Evolutionary conservation across 1,140 invertebrate genomes (phyloP).

Genomic region (Sitobion miscanthi): DNA sequence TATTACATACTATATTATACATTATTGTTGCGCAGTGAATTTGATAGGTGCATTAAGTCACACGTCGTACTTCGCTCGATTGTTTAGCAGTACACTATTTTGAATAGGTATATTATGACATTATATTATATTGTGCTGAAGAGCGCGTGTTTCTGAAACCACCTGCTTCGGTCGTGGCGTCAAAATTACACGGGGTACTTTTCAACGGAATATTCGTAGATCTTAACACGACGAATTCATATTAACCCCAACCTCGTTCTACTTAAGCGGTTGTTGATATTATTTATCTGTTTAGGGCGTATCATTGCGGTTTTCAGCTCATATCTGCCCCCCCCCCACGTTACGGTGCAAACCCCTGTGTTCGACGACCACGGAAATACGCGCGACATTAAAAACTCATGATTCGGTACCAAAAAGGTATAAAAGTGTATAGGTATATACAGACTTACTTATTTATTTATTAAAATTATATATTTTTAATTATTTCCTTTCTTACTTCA

Average conservation of each 20-base stretch:
- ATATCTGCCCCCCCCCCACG: no score
- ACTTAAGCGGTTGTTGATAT: accelerated
- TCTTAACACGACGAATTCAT: no score
- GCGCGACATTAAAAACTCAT: neutral
- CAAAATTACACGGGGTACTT: neutral
- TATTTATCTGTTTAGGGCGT: neutral
- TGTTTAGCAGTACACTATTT: neutral
- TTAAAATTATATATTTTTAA: neutral
- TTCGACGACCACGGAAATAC: neutral
- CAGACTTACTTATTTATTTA: neutral
- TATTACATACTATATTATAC: neutral
- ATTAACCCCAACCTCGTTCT: neutral
- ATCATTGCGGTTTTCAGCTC: neutral
- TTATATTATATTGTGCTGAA: neutral
- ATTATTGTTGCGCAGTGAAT: neutral
- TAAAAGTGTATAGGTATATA: neutral
- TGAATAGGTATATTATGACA: neutral
- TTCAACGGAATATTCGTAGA: no score
- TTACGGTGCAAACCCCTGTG: neutral
- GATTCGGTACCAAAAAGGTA: neutral
- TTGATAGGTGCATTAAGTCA: no score
- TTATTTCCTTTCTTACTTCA: neutral
- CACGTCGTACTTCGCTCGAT: neutral
- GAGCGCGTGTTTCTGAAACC: no score
- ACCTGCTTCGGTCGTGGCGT: neutral